phyloP scores from a whole-genome alignment of 2,797 vertebrate species.

The Hozukius guyotensis region DNA sequence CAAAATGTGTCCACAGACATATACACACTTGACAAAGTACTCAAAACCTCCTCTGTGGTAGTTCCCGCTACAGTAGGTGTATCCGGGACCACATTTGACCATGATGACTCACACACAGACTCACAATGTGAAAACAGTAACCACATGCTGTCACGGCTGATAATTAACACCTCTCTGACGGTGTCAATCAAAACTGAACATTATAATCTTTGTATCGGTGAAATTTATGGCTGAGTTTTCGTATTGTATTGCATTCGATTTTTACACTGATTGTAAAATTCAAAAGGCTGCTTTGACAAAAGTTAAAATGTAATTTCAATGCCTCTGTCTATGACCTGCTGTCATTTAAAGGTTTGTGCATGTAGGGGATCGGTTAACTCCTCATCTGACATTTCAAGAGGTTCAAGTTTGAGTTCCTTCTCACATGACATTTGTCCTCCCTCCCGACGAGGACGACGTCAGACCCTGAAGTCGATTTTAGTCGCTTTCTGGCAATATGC shows the following conservation, averaged over 20 bases:
- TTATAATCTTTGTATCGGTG: not conserved
- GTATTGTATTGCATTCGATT: not conserved
- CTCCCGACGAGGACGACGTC: not conserved
- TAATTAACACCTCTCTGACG: no score
- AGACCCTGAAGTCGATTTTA: slow-evolving; percentile 9
- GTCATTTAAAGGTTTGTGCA: not conserved
- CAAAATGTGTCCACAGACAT: not conserved
- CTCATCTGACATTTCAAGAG: slow-evolving; percentile 1
- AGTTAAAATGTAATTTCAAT: not conserved
- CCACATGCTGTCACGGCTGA: not conserved
- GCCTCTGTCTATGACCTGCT: not conserved
- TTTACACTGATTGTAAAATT: not conserved
- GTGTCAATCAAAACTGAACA: not conserved
- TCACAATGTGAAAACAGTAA: not conserved
- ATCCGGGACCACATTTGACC: not conserved
- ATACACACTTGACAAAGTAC: not conserved
- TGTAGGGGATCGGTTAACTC: not conserved
- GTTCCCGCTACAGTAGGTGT: not conserved
- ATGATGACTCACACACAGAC: not conserved
- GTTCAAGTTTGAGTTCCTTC: not conserved
- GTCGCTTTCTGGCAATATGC: not conserved
- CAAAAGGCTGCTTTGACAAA: not conserved
- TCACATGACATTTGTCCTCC: not conserved
- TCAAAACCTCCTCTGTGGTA: not conserved
- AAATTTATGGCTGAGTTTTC: not conserved